A percentile compares a stretch with the other conserved stretches of the same genome.
Conservation (phyloP, 2,888 invertebrate species). For the Fissipunctia ypsillon region DNA sequence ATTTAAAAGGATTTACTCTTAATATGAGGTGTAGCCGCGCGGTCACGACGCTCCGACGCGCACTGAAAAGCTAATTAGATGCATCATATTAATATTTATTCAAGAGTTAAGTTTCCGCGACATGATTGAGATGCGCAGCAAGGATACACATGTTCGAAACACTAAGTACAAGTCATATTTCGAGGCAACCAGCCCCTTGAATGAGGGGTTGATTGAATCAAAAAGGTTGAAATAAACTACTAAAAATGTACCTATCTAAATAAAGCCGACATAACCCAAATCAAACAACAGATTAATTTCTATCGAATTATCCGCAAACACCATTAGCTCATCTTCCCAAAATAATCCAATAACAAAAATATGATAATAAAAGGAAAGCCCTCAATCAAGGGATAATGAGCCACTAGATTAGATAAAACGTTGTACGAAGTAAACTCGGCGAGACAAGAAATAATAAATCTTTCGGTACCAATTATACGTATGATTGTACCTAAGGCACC, state of each 20-base stretch:
- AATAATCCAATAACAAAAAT: conserved; percentile 81
- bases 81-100: conserved; percentile 72
- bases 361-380: conserved; percentile 79
- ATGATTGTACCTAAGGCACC: conserved; percentile 76
- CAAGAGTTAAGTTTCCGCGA: conserved; percentile 25
- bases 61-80: conserved; percentile 84
- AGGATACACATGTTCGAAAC: neutral
- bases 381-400: conserved; percentile 85
- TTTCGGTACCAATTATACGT: conserved; percentile 85
- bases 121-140: conserved; percentile 16
- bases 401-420: conserved; percentile 86
- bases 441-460: conserved; percentile 85
- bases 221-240: neutral
- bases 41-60: conserved; percentile 84
- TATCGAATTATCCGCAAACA: conserved; percentile 47
- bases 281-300: conserved; percentile 34
- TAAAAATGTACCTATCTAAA: neutral
- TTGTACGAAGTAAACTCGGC: conserved; percentile 77
- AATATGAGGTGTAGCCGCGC: conserved; percentile 88
- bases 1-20: conserved; percentile 90
- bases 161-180: neutral
- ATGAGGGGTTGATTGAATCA: neutral
- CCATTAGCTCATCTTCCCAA: conserved; percentile 58
- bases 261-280: conserved; percentile 2
- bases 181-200: neutral